These are phyloP conservation scores for rat (Rattus norvegicus) DNA, from an alignment of 2,113 vertebrate genomes.

Conservation along the genomic window DNA sequence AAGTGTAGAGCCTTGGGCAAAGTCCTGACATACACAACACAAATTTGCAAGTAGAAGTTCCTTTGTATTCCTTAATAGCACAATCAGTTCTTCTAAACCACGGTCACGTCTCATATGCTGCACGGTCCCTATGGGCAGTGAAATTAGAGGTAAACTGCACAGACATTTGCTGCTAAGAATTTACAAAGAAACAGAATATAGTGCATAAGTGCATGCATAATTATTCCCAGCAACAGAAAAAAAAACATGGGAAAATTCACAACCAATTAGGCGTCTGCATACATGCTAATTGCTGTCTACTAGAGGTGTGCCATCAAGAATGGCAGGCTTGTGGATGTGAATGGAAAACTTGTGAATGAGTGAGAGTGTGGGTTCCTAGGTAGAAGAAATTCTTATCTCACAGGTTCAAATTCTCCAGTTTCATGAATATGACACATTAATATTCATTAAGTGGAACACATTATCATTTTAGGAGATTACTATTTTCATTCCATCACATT, in stretches of 20 bases:
- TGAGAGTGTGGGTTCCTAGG: not conserved
- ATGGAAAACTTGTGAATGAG: slow-evolving; percentile 55
- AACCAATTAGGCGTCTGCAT: slow-evolving; percentile 16
- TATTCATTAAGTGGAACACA: slow-evolving; percentile 84
- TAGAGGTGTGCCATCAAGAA: not conserved
- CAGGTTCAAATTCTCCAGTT: slow-evolving; percentile 81
- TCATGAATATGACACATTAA: slow-evolving; percentile 84
- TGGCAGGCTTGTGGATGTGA: not conserved
- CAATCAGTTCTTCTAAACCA: not conserved
- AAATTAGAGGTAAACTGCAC: slow-evolving; percentile 24
- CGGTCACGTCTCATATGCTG: not conserved
- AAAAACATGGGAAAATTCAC: slow-evolving; percentile 32
- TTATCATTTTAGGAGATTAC: slow-evolving; percentile 85
- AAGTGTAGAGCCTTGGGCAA: not conserved
- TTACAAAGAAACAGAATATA: not conserved
- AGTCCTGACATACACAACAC: not conserved
- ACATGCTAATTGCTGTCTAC: slow-evolving; percentile 38
- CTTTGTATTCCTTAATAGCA: not conserved
- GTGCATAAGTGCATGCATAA: not conserved
- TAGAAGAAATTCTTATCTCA: slow-evolving; percentile 80
- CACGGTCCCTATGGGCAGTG: not conserved
- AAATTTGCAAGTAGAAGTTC: not conserved
- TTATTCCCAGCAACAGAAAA: slow-evolving; percentile 39
- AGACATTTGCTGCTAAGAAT: not conserved
- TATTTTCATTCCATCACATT: slow-evolving; percentile 84